Conservation (phyloP, 2,113 vertebrate genomes). For the Seriola dumerili region DNA sequence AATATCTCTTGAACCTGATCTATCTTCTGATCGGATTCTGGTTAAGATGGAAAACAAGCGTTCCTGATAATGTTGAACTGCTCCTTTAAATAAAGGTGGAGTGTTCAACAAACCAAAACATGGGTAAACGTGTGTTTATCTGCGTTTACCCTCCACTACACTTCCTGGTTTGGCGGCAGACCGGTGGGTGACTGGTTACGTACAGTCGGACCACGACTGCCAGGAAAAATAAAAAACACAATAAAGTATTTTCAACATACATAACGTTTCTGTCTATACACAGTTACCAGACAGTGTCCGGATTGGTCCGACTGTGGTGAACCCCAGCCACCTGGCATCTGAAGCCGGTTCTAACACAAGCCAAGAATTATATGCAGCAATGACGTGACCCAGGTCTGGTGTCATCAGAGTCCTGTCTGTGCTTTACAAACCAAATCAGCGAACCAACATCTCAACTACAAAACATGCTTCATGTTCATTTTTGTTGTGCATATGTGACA, state of each 20-base stretch:
- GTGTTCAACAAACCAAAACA: too few species aligned
- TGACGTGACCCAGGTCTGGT: conserved; percentile 19
- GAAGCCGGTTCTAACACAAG: conserved; percentile 9
- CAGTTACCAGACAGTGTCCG: background rate
- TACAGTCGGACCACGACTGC: background rate
- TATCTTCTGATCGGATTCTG: too few species aligned
- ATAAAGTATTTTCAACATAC: background rate
- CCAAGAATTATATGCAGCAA: background rate
- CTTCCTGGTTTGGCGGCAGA: background rate
- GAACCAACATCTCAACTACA: too few species aligned
- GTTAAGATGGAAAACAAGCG: background rate
- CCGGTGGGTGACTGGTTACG: background rate
- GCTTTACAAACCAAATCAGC: conserved; percentile 33
- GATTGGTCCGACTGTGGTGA: background rate
- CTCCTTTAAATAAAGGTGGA: background rate
- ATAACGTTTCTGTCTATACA: background rate
- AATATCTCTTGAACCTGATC: too few species aligned
- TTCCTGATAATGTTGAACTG: background rate
- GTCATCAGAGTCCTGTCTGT: conserved; percentile 41
- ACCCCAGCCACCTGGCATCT: background rate
- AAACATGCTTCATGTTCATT: too few species aligned
- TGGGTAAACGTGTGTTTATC: background rate
- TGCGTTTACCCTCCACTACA: background rate
- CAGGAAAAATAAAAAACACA: background rate
- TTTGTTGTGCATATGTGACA: too few species aligned